These are phyloP conservation scores for Tipula vernalis DNA, from an alignment of 2,888 invertebrate genomes.

Conservation along the genomic window DNA sequence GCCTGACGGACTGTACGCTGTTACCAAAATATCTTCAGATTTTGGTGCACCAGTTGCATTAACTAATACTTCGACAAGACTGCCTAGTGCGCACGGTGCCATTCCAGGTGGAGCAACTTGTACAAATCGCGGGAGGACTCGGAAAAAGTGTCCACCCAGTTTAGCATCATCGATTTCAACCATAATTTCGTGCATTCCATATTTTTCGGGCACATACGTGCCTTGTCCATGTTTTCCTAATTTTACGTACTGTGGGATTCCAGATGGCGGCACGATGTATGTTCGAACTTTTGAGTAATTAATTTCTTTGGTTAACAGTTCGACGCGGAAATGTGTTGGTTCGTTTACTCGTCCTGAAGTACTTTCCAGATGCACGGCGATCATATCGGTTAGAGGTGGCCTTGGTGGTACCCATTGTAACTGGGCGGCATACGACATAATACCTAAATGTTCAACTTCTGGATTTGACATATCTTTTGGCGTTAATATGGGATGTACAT, in stretches of 20 bases:
- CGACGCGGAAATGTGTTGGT: constrained; percentile 65
- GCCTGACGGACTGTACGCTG: constrained; percentile 84
- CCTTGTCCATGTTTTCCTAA: constrained; percentile 65
- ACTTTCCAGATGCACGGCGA: constrained; percentile 66
- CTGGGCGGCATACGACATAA: constrained; percentile 94
- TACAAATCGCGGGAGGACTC: constrained; percentile 74
- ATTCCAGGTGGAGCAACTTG: constrained; percentile 84
- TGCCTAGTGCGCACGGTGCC: constrained; percentile 90
- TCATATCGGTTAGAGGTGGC: constrained; percentile 69
- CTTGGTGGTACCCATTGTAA: constrained; percentile 81
- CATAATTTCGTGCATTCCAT: constrained; percentile 81
- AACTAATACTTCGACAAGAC: constrained; percentile 87
- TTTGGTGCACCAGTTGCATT: constrained; percentile 71
- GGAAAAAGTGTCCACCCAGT: constrained; percentile 59
- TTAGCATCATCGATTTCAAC: constrained; percentile 50
- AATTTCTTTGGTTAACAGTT: constrained; percentile 55
- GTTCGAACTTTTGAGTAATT: constrained; percentile 60
- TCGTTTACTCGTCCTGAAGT: constrained; percentile 79
- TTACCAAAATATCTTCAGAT: constrained; percentile 77
- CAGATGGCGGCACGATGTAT: constrained; percentile 66
- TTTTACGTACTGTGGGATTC: constrained; percentile 47
- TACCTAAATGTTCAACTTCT: constrained; percentile 90
- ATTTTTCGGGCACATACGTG: constrained; percentile 74
- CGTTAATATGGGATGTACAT: constrained; percentile 78
- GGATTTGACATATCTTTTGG: constrained; percentile 91